These are phyloP conservation scores for Holothuria scabra DNA, from an alignment of 53 echinoderm and acorn worm species.

Conservation along the genomic window DNA sequence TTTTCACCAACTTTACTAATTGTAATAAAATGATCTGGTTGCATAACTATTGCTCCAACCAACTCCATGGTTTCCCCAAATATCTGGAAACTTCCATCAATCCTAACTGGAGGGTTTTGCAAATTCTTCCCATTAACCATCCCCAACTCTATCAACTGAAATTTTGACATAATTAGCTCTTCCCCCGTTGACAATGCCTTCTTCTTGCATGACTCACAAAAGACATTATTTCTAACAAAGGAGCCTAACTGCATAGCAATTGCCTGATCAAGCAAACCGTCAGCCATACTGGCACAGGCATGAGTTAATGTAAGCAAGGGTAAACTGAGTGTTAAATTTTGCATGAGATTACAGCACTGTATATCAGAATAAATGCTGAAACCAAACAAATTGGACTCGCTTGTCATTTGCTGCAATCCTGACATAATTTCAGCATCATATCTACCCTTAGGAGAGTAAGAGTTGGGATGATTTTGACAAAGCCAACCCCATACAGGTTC, in stretches of 20 bases:
- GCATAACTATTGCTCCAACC: too few relatives aligned
- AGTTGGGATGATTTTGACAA: not conserved
- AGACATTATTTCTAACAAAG: not conserved
- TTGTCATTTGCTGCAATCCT: conserved; percentile 4
- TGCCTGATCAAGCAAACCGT: too few relatives aligned
- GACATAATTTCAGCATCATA: conserved; percentile 27
- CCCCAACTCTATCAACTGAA: too few relatives aligned
- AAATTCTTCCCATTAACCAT: too few relatives aligned
- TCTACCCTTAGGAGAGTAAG: conserved; percentile 12
- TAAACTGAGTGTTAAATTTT: not conserved
- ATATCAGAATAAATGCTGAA: not conserved
- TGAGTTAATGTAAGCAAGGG: not conserved
- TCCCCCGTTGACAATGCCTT: too few relatives aligned
- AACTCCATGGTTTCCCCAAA: too few relatives aligned
- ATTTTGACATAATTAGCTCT: too few relatives aligned
- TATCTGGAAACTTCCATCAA: not conserved
- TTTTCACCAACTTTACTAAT: too few relatives aligned
- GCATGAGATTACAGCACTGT: not conserved
- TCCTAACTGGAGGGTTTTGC: not conserved
- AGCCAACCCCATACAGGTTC: conserved; percentile 18
- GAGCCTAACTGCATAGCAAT: not conserved
- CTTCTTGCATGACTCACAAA: too few relatives aligned
- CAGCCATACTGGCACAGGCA: too few relatives aligned
- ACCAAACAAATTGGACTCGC: not conserved
- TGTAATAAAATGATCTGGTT: too few relatives aligned